Conservation (phyloP, 2,888 invertebrate species). For the Allacma fusca region DNA sequence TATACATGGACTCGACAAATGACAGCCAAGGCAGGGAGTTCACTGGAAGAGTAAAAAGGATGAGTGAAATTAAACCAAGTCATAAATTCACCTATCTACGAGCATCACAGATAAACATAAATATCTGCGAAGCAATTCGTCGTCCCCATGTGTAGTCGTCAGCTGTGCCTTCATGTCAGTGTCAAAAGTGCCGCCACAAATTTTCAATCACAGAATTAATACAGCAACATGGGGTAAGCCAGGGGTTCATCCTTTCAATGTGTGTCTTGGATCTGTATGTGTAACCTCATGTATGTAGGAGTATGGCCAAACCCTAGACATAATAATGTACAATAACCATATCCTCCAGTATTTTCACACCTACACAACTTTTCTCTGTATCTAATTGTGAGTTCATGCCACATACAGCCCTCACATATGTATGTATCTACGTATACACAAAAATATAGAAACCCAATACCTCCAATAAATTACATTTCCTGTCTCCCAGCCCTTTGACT, state of each 20-base stretch:
- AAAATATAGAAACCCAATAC: no score
- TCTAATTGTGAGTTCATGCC: neutral
- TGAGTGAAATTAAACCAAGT: constrained; percentile 31
- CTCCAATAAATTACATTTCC: no score
- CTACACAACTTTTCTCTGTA: no score
- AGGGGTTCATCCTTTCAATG: neutral
- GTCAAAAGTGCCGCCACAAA: constrained; percentile 41
- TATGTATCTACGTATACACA: neutral
- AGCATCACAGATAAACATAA: constrained; percentile 27
- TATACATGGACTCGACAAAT: constrained; percentile 13
- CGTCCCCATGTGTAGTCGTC: constrained; percentile 44
- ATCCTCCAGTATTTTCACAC: no score
- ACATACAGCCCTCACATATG: neutral
- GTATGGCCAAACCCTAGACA: no score
- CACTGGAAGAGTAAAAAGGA: constrained; percentile 14
- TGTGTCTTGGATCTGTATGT: no score
- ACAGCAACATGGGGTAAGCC: constrained; percentile 37
- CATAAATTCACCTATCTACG: constrained; percentile 36
- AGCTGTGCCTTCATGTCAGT: constrained; percentile 56
- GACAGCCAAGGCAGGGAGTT: constrained; percentile 18
- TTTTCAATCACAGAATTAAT: constrained; percentile 45
- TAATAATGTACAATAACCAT: no score
- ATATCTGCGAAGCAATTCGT: constrained; percentile 30
- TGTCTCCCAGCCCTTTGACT: no score
- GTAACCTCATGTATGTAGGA: no score